Evolutionary conservation across 2,113 vertebrate species (phyloP), one percentile per base, ranked within the genome.

Genomic region (Dipodomys ordii): DNA sequence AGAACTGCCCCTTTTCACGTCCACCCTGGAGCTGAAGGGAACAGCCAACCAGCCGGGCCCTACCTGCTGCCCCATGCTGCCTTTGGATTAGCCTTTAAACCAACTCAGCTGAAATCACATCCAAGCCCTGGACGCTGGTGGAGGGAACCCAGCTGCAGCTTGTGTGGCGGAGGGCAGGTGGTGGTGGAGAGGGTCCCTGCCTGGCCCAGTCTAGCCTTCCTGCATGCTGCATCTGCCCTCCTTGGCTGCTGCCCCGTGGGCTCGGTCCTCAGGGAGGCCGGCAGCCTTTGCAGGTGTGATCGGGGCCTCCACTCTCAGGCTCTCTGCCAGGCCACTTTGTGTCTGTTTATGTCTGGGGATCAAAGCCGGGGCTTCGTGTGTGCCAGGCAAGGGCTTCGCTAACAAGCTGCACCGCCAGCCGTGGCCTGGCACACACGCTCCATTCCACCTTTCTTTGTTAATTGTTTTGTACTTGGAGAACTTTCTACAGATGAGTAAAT

Each of bases 401-500:
- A 62, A 16, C 69, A 12, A 27, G 30, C 65, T 49, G 68, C 4
- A 32, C 35, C 19, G 12, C 19, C 67, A 72, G 27, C 18, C 28
- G 12, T 11, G 49, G 16, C 19, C 2, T 28, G 44, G 73, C 44
- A 28, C 30, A 32, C 71, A 23, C 65, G 86, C 93, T 72, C n/a
- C 10, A 73, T 32, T 39, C 46, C 27, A 64, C 35, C 68, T 87
- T 32, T 18, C 15, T 18, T 13, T 57, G 53, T 16, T 57, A 49
- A 4, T 65, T 78, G 3, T 92, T 92, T 93, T 83, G 7, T 93
- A 88, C 67, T 60, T 23, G 22, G 73, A 90, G 79, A 76, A 67
- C 32, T 79, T 96, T 91, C 84, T 81, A 73, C 30, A 12, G 83
- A 90, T 25, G 77, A 96, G 11, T 78, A 80, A 69, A 90, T 49